Percentiles rank a stretch among this genome's conserved stretches.
Evolutionary conservation across 2,797 vertebrate genomes (phyloP).

Genomic region (Falco berigora): DNA sequence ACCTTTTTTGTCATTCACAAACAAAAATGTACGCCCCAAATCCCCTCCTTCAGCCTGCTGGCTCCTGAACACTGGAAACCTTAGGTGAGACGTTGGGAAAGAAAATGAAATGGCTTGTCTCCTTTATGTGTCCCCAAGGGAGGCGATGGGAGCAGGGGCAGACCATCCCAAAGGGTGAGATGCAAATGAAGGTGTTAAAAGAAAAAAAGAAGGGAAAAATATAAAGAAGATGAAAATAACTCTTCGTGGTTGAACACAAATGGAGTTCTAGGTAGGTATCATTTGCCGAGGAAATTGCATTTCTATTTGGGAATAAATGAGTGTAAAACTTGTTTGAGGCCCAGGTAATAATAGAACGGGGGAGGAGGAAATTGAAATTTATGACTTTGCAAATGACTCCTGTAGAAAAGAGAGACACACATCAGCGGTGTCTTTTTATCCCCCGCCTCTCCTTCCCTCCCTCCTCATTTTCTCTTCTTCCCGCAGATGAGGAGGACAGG

Average conservation of each 20-base stretch:
- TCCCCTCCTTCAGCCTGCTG: neutral
- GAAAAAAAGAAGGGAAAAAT: neutral
- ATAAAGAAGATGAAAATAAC: conserved; percentile 65
- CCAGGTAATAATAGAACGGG: conserved; percentile 89
- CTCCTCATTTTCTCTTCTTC: conserved; percentile 68
- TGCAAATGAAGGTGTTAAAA: conserved; percentile 36
- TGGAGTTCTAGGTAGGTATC: conserved; percentile 87
- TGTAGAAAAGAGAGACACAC: conserved; percentile 32
- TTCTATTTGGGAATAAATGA: conserved; percentile 80
- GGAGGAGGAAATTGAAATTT: conserved; percentile 79
- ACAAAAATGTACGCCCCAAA: neutral
- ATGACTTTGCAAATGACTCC: conserved; percentile 87
- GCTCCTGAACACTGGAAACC: conserved; percentile 44
- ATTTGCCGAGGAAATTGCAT: conserved; percentile 87
- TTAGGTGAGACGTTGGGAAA: conserved; percentile 27
- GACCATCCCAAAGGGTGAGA: neutral
- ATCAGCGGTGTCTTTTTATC: conserved; percentile 62
- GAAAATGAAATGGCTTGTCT: neutral
- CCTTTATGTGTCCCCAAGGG: neutral
- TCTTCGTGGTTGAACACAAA: conserved; percentile 82
- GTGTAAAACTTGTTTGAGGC: conserved; percentile 73
- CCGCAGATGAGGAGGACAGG: conserved; percentile 82
- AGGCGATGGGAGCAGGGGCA: neutral
- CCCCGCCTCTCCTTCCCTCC: neutral
- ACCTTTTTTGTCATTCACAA: conserved; percentile 8